Evolutionary conservation across 2,113 vertebrate genomes (phyloP), one percentile per base, ranked within the genome.

Genomic region (Oryzias javanicus): DNA sequence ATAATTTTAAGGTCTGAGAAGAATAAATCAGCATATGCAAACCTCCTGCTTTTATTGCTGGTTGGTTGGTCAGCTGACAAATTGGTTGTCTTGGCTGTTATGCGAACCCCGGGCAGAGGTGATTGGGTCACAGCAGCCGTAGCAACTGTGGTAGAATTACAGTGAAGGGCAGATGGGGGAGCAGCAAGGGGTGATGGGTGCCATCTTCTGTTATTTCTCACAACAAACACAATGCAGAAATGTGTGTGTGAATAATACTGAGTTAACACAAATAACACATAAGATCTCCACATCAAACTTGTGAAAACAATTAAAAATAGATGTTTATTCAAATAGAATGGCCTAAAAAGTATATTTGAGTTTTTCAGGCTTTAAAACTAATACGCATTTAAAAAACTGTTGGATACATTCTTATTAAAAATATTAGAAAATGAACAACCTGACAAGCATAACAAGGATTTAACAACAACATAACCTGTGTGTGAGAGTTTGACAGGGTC

Each of bases 81-180:
- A 81, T 75, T 63, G 54, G 58, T 76, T 83, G 78, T 75, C 71
- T 74, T 70, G 70, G 70, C 49, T 55, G 72, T 83, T 79, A 79
- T 83, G 70, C 73, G 67, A 79, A 70, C 47, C 64, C 83, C 54
- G 70, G 70, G 62, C 79, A 82, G 85, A 85, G 82, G 80, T 78
- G 67, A 82, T 41, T 60, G 72, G 78, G 81, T 78, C 55, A 20
- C 55, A 51, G 80, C 63, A 70, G 67, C 66, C 22, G 22, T 60
- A 51, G 79, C 62, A 42, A 75, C 74, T 49, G 55, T 71, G 60
- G 79, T 54, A 76, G 72, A 70, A 73, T 78, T 74, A 65, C 78
- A 82, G 63, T 14, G 66, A 67, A 53, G 59, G 71, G 74, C 88
- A 89, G 89, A 89, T 88, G 86, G 85, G 74, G 70, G 59, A 79